These are phyloP conservation scores for Sturnus vulgaris DNA, from an alignment of 2,113 vertebrate species.

Conservation along the genomic window DNA sequence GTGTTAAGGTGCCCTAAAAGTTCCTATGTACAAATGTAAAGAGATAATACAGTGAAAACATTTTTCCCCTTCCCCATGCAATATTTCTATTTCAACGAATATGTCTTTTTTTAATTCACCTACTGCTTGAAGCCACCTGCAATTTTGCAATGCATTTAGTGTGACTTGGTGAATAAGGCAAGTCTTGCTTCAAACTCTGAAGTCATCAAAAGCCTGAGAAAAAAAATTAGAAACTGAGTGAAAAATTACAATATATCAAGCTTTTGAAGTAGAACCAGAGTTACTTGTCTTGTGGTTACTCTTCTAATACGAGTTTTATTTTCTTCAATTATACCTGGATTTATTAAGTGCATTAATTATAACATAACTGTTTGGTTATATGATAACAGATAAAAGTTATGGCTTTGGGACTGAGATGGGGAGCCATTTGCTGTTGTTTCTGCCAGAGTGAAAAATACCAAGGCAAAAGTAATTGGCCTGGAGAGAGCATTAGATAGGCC, in stretches of 20 bases:
- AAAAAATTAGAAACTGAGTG: neutral
- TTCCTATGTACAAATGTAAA: neutral
- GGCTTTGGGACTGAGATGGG: neutral
- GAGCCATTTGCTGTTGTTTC: neutral
- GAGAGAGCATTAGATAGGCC: neutral
- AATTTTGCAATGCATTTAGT: neutral
- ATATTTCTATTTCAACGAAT: neutral
- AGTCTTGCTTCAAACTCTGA: neutral
- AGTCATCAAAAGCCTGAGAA: neutral
- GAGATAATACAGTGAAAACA: neutral
- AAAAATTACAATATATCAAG: neutral
- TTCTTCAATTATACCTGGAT: neutral
- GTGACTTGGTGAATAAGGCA: neutral
- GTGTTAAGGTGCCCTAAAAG: neutral
- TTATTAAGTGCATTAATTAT: neutral
- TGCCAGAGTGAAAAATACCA: slow-evolving; percentile 10
- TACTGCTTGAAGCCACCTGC: neutral
- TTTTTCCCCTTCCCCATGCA: neutral
- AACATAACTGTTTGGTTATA: neutral
- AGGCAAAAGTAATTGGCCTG: neutral
- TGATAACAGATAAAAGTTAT: neutral
- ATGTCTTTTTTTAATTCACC: neutral
- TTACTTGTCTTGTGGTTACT: neutral
- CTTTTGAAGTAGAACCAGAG: neutral
- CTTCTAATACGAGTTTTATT: neutral